Conservation (phyloP, 2,797 vertebrate species). For the Lophura swinhoii region DNA sequence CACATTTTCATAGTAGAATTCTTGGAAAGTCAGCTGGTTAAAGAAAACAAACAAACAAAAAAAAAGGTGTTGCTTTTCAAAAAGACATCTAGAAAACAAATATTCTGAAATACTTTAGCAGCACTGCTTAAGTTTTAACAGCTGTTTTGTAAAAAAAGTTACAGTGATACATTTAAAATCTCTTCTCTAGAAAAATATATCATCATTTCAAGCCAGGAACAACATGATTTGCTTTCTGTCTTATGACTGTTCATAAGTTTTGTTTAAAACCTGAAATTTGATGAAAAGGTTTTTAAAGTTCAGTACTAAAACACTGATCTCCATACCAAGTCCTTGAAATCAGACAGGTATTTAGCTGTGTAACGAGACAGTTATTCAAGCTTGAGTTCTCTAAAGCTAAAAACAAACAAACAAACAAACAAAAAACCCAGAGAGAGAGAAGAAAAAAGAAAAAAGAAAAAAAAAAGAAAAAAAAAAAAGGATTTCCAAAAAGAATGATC, state of each 20-base stretch:
- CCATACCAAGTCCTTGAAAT: constrained; percentile 16
- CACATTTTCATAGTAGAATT: background rate
- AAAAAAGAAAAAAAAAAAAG: no score
- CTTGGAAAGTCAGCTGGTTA: background rate
- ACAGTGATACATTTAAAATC: background rate
- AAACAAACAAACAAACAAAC: background rate
- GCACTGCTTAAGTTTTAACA: background rate
- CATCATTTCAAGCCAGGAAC: background rate
- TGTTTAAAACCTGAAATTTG: background rate
- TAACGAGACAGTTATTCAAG: background rate
- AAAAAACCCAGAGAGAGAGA: no score
- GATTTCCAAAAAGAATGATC: background rate
- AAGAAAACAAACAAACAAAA: background rate
- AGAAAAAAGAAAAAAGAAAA: no score
- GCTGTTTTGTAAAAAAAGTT: background rate
- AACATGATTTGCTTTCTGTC: background rate
- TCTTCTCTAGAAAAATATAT: background rate
- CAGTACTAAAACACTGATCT: background rate
- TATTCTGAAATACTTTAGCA: background rate
- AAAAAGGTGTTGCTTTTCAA: background rate
- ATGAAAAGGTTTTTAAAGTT: background rate
- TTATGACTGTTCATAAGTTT: background rate
- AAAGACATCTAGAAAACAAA: background rate
- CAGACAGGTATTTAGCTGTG: background rate
- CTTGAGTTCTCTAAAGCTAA: background rate